Percentiles rank a stretch among this genome's conserved stretches.
These are phyloP conservation scores for Pantala flavescens DNA, from an alignment of 1,140 invertebrate species.

Conservation along the genomic window DNA sequence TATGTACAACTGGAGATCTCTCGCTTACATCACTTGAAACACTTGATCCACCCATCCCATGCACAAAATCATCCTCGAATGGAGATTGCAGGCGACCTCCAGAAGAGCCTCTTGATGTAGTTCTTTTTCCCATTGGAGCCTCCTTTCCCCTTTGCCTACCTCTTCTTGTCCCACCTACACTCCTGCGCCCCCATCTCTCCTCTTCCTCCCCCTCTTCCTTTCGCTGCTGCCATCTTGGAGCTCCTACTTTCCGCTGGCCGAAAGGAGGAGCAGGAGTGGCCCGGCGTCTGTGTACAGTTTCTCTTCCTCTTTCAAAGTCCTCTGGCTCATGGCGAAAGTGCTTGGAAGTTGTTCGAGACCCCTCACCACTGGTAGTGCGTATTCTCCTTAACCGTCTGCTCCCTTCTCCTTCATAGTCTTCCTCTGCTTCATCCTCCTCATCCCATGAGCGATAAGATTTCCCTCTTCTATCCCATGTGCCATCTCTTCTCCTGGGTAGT, in stretches of 20 bases:
- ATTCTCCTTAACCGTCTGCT: neutral
- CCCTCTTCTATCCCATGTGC: constrained; percentile 25
- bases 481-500: constrained; percentile 27
- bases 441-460: neutral
- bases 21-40: constrained; percentile 31
- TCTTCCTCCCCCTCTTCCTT: neutral
- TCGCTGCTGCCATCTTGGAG: too few species aligned
- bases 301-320: neutral
- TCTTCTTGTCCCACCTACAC: constrained; percentile 28
- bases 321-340: neutral
- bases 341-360: neutral
- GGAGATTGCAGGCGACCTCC: constrained; percentile 39
- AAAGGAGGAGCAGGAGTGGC: neutral
- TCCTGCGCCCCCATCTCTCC: neutral
- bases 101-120: neutral
- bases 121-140: constrained; percentile 21
- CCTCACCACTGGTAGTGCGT: neutral
- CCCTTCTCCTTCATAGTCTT: neutral
- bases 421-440: neutral
- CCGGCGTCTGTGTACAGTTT: neutral
- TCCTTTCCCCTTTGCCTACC: constrained; percentile 24
- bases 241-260: too few species aligned
- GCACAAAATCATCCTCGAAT: constrained; percentile 63
- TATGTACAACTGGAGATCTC: neutral
- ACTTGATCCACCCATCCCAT: constrained; percentile 23